Base-by-base conservation (phyloP, 2,888 invertebrate species). In the Hetaerina titia region DNA sequence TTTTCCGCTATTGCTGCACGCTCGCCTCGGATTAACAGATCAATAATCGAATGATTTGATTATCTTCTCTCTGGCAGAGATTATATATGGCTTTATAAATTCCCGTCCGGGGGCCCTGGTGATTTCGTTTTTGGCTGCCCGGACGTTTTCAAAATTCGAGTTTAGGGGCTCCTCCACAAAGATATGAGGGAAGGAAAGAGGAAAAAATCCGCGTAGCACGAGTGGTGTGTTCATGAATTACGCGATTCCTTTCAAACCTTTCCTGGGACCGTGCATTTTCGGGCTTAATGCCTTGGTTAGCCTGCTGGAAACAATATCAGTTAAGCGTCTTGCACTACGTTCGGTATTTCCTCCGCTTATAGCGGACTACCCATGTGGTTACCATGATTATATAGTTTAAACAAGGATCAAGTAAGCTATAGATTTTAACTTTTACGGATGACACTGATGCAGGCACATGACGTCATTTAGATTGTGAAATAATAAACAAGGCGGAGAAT, bases 1-100 rank as follows among this genome's bases (percentile, higher is more conserved):
- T 81, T 81, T 45, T 90, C 31, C 22, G 13, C 45, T 11, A 11
- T 22, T 22, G 45, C 64, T 17, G 60, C 63, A 64, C 90, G 90
- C 64, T 64, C 90, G 19, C 63, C 19, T 45, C 90, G 63, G 90
- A 90, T 90, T 90, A 90, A 90, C 64, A 64, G 90, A 45, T 63
- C 31, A 64, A 63, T 63, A 64, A 64, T 64, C 58, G 31, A 64
- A 63, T 90, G 90, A 90, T 90, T 90, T 64, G 90, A 90, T 90
- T 90, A 90, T 81, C 81, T 69, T 64, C 90, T 90, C 63, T 22
- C 25, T 90, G 64, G 90, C 63, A 31, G 22, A 81, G 81, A 81
- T 81, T 25, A 81, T 81, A 31, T 81, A 81, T 31, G 13, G 81
- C 81, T 81, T 81, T 81, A 81, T 81, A 81, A 81, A 81, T 81